Base-by-base conservation (phyloP, 2,888 invertebrate genomes). In the Apodemia mormo region DNA sequence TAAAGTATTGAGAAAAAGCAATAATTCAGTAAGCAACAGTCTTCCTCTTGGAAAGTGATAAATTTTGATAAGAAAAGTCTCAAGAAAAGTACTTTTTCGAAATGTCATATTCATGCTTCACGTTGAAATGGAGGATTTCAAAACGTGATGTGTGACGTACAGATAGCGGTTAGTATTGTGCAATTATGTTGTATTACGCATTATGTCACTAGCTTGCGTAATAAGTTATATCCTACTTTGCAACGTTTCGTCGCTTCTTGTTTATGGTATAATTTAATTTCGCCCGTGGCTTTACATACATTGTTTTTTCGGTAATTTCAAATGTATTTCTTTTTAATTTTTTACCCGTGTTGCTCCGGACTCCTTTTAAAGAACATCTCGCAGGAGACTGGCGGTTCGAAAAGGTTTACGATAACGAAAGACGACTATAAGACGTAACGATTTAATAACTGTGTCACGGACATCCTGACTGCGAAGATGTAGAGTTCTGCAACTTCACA, bases 131-230 rank as follows among this genome's bases (percentile, higher is more conserved):
- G 61, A 33, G 29, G 37, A 61, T 61, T 61, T 61, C 61, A 33
- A 61, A 61, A 61, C 61, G 7, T 33, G 33, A 61, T 33, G 61
- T 61, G 61, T 61, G 61, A 61, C 61, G 33, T 61, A 61, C 61
- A 33, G 61, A 61, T 61, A 30, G 33, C 33, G 61, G 61, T 33
- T 61, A n/a, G 61, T 61, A 61, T 61, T 61, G 61, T 61, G 61
- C 61, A 61, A 61, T 61, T 61, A 61, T 61, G 33, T 33, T 12
- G 33, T 61, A 61, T 61, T 61, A 61, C 61, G 12, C 30, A 61
- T 61, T 61, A 61, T 61, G 61, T 61, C 61, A 61, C 33, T 14
- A 61, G 61, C 33, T 61, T 61, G 61, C 61, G 61, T 61, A 61
- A 61, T 30, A 61, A 61, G 30, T 61, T 33, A 61, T 61, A 61